phyloP scores from a whole-genome alignment of 2,888 invertebrate genomes.

The Sinopyrophorus schimmeli region DNA sequence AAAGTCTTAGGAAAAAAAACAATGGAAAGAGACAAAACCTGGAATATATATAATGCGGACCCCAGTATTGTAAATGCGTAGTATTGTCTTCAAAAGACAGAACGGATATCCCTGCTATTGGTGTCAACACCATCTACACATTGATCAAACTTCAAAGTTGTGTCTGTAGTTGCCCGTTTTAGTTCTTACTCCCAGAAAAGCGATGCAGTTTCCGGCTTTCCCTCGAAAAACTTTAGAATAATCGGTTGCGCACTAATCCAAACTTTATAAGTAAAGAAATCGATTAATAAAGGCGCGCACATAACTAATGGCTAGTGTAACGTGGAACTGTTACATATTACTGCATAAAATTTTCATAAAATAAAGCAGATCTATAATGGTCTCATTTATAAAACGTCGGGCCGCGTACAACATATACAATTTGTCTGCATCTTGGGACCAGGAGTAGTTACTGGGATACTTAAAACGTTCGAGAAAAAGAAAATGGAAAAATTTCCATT shows the following conservation, averaged over 20 bases:
- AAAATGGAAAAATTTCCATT: no score
- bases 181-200: slow-evolving; percentile 24
- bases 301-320: no score
- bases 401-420: slow-evolving; percentile 16
- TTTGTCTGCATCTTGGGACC: slow-evolving; percentile 19
- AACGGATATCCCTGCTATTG: slow-evolving; percentile 35
- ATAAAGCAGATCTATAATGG: slow-evolving; percentile 14
- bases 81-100: slow-evolving; percentile 35
- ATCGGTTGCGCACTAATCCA: no score
- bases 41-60: slow-evolving; percentile 28
- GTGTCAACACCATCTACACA: slow-evolving; percentile 42
- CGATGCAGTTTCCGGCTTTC: no score
- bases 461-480: no score
- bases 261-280: no score
- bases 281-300: no score
- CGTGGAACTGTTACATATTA: no score
- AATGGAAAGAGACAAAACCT: no score
- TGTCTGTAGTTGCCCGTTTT: slow-evolving; percentile 34
- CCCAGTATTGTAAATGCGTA: slow-evolving; percentile 31
- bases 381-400: slow-evolving; percentile 23
- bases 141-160: slow-evolving; percentile 43
- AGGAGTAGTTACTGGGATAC: slow-evolving; percentile 12
- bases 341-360: slow-evolving; percentile 25
- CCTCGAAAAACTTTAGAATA: no score
- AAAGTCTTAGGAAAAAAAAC: no score